A percentile compares a stretch with the other conserved stretches of the same genome.
phyloP scores from a whole-genome alignment of 2,113 vertebrate genomes.

The Megalops atlanticus region DNA sequence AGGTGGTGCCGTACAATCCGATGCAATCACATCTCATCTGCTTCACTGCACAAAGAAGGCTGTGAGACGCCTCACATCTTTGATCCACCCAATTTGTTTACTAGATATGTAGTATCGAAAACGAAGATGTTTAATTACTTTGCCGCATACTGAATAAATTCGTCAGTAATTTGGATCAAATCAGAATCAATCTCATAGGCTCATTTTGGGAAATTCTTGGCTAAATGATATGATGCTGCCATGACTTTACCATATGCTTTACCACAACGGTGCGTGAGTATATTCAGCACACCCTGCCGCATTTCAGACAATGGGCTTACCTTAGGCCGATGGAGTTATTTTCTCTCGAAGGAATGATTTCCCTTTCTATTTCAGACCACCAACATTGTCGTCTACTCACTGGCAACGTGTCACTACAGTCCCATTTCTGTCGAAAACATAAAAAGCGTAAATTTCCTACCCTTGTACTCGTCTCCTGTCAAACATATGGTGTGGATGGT shows the following conservation, averaged over 20 bases:
- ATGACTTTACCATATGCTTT: too few relatives aligned
- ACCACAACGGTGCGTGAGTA: too few relatives aligned
- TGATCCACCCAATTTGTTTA: background rate
- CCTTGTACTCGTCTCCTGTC: too few relatives aligned
- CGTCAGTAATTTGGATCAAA: too few relatives aligned
- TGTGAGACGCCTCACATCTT: background rate
- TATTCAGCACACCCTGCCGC: background rate
- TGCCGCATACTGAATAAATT: too few relatives aligned
- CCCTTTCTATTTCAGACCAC: conserved; percentile 58
- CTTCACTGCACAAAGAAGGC: background rate
- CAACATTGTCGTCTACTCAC: conserved; percentile 14
- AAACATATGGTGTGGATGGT: background rate
- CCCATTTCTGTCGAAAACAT: conserved; percentile 21
- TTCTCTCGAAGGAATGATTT: conserved; percentile 35
- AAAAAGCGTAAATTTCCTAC: background rate
- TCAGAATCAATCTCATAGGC: too few relatives aligned
- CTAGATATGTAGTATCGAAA: too few relatives aligned
- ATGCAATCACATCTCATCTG: background rate
- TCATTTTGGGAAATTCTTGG: too few relatives aligned
- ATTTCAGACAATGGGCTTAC: conserved; percentile 43
- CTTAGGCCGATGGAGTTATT: conserved; percentile 44
- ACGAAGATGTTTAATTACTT: too few relatives aligned
- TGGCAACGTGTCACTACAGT: conserved; percentile 6
- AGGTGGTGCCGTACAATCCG: too few relatives aligned
- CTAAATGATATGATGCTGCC: too few relatives aligned